phyloP scores from a whole-genome alignment of 1,140 invertebrate genomes.

The Ganaspis sp. region DNA sequence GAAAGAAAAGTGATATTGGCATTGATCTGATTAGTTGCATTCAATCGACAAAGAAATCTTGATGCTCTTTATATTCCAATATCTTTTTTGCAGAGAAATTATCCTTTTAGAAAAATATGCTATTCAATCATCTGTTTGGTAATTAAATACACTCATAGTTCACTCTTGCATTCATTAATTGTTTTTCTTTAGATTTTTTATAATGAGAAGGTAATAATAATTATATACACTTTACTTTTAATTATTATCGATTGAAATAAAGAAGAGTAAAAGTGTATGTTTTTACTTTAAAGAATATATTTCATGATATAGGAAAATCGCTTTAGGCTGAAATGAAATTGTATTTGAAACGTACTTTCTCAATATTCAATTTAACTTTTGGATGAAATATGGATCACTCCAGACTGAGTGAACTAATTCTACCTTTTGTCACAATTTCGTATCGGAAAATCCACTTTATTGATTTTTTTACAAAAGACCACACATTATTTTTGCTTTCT shows the following conservation, averaged over 20 bases:
- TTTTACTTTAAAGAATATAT: too few relatives aligned
- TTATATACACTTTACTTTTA: too few relatives aligned
- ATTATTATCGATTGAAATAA: too few relatives aligned
- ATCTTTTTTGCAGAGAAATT: background rate
- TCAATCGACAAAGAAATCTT: constrained; percentile 20
- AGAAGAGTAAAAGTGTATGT: too few relatives aligned
- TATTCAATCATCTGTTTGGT: too few relatives aligned
- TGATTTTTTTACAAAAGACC: background rate
- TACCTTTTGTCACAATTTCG: background rate
- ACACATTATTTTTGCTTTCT: too few relatives aligned
- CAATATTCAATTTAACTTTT: background rate
- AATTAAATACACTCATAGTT: too few relatives aligned
- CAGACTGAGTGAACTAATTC: constrained; percentile 4
- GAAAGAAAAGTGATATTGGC: constrained; percentile 2
- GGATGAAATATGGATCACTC: background rate
- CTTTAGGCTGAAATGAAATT: too few relatives aligned
- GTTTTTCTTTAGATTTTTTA: too few relatives aligned
- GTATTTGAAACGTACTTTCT: background rate
- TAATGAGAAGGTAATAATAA: too few relatives aligned
- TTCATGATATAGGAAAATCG: too few relatives aligned
- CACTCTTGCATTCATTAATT: background rate
- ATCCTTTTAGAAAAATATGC: background rate
- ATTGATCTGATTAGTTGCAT: constrained; percentile 20
- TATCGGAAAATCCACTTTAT: background rate
- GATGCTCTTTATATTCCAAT: constrained; percentile 4